Conservation (phyloP, 2,113 vertebrate species). For the Corythoichthys haematopterus region DNA sequence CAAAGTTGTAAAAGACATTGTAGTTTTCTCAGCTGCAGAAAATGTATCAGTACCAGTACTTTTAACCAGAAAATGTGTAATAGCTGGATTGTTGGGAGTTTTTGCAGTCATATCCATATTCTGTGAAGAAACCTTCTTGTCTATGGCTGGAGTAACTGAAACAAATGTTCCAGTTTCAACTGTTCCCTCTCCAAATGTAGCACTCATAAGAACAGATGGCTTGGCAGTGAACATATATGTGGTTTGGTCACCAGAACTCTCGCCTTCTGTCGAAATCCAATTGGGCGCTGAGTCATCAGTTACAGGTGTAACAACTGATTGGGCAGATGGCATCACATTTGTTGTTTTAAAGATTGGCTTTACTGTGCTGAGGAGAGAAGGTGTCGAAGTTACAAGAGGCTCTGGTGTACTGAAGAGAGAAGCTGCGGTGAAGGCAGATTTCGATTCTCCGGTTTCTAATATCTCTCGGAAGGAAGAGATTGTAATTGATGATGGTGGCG, state of each 20-base stretch:
- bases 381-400: slow-evolving; percentile 9
- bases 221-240: slow-evolving; percentile 13
- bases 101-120: slow-evolving; percentile 12
- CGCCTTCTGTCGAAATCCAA: slow-evolving; percentile 21
- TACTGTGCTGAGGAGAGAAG: slow-evolving; percentile 38
- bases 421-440: slow-evolving; percentile 8
- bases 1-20: slow-evolving; percentile 2
- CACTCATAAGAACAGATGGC: slow-evolving; percentile 10
- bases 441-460: slow-evolving; percentile 18
- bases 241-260: slow-evolving; percentile 24
- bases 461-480: slow-evolving; percentile 25
- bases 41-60: slow-evolving; percentile 6
- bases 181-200: slow-evolving; percentile 50
- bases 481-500: background rate
- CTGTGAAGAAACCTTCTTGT: slow-evolving; percentile 30
- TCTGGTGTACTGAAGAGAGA: slow-evolving; percentile 9
- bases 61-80: slow-evolving; percentile 10
- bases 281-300: slow-evolving; percentile 19
- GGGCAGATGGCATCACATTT: slow-evolving; percentile 7
- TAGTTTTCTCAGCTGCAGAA: slow-evolving; percentile 19
- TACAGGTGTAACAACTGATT: slow-evolving; percentile 1
- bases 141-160: slow-evolving; percentile 33
- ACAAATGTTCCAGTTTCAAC: slow-evolving; percentile 48
- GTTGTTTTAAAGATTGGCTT: slow-evolving; percentile 14
- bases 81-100: background rate